Evolutionary conservation across 2,888 invertebrate genomes (phyloP).

Genomic region (Clanis bilineata): DNA sequence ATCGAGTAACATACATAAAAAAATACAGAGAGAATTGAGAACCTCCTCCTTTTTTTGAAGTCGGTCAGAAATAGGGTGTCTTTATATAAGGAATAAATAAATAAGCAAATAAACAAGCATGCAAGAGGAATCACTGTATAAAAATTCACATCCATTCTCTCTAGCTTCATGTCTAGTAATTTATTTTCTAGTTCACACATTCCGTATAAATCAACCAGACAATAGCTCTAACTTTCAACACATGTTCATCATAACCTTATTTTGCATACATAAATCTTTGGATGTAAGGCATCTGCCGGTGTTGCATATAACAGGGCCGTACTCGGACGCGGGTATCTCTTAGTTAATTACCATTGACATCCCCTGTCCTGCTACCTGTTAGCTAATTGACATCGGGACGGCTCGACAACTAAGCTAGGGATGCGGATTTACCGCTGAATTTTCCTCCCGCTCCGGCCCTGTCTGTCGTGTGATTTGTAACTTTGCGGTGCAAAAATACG

Average conservation of each 20-base stretch:
- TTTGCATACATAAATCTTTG: neutral
- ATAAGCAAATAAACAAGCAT: no score
- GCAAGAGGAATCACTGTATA: no score
- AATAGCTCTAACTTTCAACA: slow-evolving; percentile 1
- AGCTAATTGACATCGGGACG: slow-evolving; percentile 71
- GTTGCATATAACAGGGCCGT: slow-evolving; percentile 14
- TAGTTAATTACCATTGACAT: slow-evolving; percentile 74
- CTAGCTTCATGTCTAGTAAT: no score
- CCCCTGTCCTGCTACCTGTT: slow-evolving; percentile 64
- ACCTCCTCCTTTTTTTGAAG: no score
- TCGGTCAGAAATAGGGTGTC: no score
- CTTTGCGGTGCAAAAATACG: neutral
- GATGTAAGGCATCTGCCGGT: neutral
- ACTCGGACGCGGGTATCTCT: slow-evolving; percentile 33
- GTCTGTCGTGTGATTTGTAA: slow-evolving; percentile 23
- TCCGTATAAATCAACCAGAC: neutral
- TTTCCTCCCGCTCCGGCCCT: slow-evolving; percentile 32
- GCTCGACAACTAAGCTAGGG: slow-evolving; percentile 55
- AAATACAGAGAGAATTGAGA: no score
- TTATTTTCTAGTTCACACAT: neutral
- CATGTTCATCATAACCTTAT: neutral
- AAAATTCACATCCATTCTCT: no score
- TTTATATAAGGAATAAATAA: no score
- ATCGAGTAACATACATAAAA: no score
- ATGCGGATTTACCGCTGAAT: slow-evolving; percentile 56